Conservation (phyloP, 1,140 invertebrate species). For the Drosophila punjabiensis region DNA sequence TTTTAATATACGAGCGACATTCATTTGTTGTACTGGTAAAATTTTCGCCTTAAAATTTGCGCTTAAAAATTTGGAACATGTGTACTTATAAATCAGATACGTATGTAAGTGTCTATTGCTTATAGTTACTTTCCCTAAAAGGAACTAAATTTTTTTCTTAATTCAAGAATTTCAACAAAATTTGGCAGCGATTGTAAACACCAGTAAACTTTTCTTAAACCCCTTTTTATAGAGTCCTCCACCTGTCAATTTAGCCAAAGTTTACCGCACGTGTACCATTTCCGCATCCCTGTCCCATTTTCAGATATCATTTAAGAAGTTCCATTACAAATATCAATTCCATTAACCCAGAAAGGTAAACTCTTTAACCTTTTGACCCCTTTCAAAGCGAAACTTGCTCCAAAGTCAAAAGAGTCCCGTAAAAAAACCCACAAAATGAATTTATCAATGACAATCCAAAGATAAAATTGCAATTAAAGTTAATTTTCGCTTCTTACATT, state of each 20-base stretch:
- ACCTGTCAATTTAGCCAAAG: conserved; percentile 4
- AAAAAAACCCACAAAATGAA: conserved; percentile 58
- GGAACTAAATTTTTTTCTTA: too few relatives aligned
- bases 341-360: conserved; percentile 28
- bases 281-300: not conserved
- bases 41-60: too few relatives aligned
- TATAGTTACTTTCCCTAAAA: too few relatives aligned
- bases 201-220: not conserved
- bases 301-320: not conserved
- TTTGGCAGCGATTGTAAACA: not conserved
- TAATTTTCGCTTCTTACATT: conserved; percentile 61
- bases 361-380: conserved; percentile 43
- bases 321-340: conserved; percentile 40
- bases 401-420: not conserved
- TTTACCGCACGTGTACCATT: conserved; percentile 1
- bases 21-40: too few relatives aligned
- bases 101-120: too few relatives aligned
- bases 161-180: not conserved
- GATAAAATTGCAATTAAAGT: conserved; percentile 61
- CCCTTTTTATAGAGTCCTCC: not conserved
- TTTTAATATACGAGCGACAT: too few relatives aligned
- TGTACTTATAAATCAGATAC: too few relatives aligned
- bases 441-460: conserved; percentile 39
- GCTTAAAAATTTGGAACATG: too few relatives aligned
- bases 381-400: conserved; percentile 3